Evolutionary conservation across 1,140 invertebrate genomes (phyloP), one percentile per base, ranked within the genome.

Genomic region (Cotesia typhae): DNA sequence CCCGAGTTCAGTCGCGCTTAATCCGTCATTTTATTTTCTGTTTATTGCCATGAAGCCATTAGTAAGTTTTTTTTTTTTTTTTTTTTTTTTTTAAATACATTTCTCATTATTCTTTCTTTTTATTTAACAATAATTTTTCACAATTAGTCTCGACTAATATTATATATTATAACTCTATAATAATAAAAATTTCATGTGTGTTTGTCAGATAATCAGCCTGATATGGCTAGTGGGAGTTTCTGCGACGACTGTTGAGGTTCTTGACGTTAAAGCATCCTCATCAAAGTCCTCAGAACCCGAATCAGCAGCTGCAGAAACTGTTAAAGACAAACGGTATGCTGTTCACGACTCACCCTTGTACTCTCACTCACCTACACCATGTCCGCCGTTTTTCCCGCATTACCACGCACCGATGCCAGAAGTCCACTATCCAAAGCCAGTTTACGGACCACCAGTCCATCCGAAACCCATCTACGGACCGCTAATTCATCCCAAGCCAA

Each of bases 1-100:
- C 71, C 70, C 73, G 78, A 71, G 77, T 73, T 74, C 81, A 87
- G 84, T 85, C 79, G 76, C 75, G 71, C 74, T 75, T 77, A 71
- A 78, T 65, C 35, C n/a, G 71, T 59, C 57, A 10, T 2, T 14
- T 70, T 12, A 68, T 72, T 68, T 72, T 68, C 67, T 20, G 2
- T 4, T 12, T 61, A 57, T 9, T 9, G 10, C 41, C 10, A 47
- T 47, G 41, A 47, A 47, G 10, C 10, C 10, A 47, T 47, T 47
- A 9, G 41, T 47, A 47, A 47, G 41, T 47, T 47, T 47, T 65
- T 60, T 52, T 55, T 12, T n/a, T 57, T 17, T 17, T 17, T 65
- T 60, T 52, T 57, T 12, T n/a, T 57, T 14, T 14, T 14, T 14
- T 14, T 36, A 66, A 65, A 28, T 28, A 28, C 28, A 2, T 28